phyloP scores from a whole-genome alignment of 2,888 invertebrate species.

The Dusona sp. region DNA sequence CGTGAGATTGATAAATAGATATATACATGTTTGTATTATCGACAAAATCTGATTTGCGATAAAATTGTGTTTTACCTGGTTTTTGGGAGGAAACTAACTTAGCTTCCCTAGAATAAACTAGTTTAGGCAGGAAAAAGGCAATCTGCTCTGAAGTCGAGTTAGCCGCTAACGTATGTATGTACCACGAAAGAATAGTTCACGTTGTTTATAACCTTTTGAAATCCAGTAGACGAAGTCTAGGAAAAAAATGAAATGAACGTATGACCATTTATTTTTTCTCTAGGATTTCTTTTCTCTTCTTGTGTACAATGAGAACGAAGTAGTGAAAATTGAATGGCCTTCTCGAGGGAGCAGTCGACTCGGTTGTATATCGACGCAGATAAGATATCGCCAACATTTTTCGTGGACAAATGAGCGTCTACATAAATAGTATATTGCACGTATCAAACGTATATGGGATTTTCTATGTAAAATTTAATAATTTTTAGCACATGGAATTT shows the following conservation, averaged over 20 bases:
- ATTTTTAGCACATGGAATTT: not conserved
- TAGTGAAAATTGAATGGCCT: constrained; percentile 18
- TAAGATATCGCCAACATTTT: constrained; percentile 49
- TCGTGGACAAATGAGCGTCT: constrained; percentile 26
- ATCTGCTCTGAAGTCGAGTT: not conserved
- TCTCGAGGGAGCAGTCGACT: constrained; percentile 43
- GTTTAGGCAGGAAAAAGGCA: not conserved
- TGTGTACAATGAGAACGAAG: not conserved
- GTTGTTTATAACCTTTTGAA: not conserved
- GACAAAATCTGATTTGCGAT: not conserved
- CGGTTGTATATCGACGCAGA: constrained; percentile 17
- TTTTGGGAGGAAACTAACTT: not conserved
- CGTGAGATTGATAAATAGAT: not conserved
- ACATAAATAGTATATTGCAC: not conserved
- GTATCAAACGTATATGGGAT: not conserved
- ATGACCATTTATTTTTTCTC: not conserved
- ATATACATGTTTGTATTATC: not conserved
- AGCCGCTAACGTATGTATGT: not conserved
- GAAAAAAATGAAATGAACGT: not conserved
- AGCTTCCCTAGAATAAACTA: not conserved
- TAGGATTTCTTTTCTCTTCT: not conserved
- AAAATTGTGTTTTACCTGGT: not conserved
- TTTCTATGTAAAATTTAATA: not conserved
- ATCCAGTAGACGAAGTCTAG: not conserved
- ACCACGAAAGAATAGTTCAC: not conserved